A percentile compares a stretch with the other conserved stretches of the same genome.
Conservation (phyloP, 2,113 vertebrate genomes). For the Saiga tatarica region DNA sequence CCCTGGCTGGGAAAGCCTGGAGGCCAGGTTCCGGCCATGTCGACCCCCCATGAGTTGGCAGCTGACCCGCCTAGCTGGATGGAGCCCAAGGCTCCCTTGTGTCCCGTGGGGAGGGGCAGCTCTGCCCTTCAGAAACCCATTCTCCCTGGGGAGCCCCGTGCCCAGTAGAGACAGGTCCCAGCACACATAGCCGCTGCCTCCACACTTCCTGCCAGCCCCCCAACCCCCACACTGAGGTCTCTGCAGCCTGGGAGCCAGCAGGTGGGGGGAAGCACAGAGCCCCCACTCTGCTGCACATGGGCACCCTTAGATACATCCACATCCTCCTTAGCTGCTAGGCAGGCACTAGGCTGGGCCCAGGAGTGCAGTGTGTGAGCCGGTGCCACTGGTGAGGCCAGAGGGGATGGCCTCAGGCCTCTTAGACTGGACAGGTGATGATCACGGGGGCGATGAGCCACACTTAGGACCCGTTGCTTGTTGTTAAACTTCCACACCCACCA, state of each 20-base stretch:
- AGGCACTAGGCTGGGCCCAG: background rate
- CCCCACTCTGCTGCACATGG: too few species aligned
- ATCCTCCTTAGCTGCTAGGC: background rate
- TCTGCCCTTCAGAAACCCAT: background rate
- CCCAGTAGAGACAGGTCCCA: background rate
- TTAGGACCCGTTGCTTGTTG: background rate
- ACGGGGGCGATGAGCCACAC: accelerated
- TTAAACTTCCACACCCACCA: background rate
- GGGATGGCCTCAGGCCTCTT: background rate
- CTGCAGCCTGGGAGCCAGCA: too few species aligned
- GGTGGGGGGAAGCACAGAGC: background rate
- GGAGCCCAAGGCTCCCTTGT: background rate
- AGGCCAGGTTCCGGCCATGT: too few species aligned
- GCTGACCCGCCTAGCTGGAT: background rate
- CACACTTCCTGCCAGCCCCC: background rate
- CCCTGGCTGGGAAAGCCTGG: background rate
- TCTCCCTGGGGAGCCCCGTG: background rate
- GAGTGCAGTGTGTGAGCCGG: background rate
- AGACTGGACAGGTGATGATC: background rate
- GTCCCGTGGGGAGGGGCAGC: background rate
- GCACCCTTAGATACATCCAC: background rate
- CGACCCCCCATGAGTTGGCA: background rate
- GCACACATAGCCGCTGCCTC: background rate
- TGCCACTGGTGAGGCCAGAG: background rate
- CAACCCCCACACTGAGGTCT: background rate